Evolutionary conservation across 1,140 invertebrate species (phyloP), one percentile per base, ranked within the genome.

Genomic region (Samia ricini): DNA sequence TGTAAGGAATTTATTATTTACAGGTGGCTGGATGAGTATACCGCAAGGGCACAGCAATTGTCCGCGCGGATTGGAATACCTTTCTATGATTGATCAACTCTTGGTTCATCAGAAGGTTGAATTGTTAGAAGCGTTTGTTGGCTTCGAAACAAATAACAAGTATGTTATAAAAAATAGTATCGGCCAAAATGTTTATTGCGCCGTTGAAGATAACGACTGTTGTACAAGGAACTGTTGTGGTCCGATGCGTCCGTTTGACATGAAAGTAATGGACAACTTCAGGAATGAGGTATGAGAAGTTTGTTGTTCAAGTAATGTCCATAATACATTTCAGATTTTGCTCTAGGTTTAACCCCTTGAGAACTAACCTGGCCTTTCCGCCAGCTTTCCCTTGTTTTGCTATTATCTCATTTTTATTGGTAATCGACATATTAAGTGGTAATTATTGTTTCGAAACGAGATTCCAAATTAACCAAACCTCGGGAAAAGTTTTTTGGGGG

Each of bases 121-220:
- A 82, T 70, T 96, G 6, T 76, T 97, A 20, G 96, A 98, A 93
- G 95, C 94, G 18, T 93, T 96, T 69, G 94, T 94, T 63, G 96
- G 96, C n/a, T 97, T 95, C 90, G 96, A 98, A 89, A 97, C 95
- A n/a, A 95, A 95, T 75, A 98, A 98, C 80, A 97, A 97, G 87
- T 97, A 96, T 85, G 94, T 93, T 5, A 91, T 97, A 19, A 95
- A 95, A 86, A 97, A 95, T 81, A 93, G 91, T 61, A 70, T 93
- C 42, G 94, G 96, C 0, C 95, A 97, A 82, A 96, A 95, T 78
- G 92, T 98, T 0, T 98, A 95, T 81, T 95, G 94, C 79, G 96
- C 97, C 20, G 93, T 94, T 5, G 97, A 98, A 91, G 95, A 97
- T 61, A 96, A 95, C 49, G 94, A 95, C 82, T 94, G 94, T 68